Evolutionary conservation across 2,113 vertebrate genomes (phyloP), one percentile per base, ranked within the genome.

Genomic region (Gobio gobio): DNA sequence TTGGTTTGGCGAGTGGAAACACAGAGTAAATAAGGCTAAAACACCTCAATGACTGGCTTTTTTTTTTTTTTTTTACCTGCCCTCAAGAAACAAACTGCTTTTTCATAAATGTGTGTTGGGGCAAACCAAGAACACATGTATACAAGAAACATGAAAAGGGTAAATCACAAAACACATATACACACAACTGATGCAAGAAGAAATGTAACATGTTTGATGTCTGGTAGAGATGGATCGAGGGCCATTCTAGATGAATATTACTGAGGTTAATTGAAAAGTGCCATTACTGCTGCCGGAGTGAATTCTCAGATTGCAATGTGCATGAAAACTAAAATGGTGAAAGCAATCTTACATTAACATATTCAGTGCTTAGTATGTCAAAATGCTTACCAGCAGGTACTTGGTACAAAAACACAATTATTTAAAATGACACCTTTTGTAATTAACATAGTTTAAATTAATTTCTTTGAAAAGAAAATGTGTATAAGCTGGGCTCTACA

Each of bases 1-100:
- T 84, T 88, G 87, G 87, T 81, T 86, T 75, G 80, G 58, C 59
- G 84, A 86, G 68, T 64, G 36, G 80, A 75, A 82, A 83, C 66
- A 70, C 77, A 63, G 58, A 66, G 87, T 86, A 86, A 88, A 86
- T 63, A 76, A 73, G 56, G 75, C 54, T 64, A 78, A 75, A 85
- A 49, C 68, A 75, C 75, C 72, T 74, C 58, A 45, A 54, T 83
- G 33, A 74, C 43, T 66, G 24, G 80, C 43, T 78, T 56, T 64
- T 45, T 29, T 29, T 29, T 1, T 29, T 54, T 58, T 82, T 58
- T 83, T 59, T 10, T 26, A 49, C 36, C 9, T 88, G 73, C 70
- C 49, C 29, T 33, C 8, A n/a, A 59, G 73, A 73, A 58, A 45
- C n/a, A 56, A 59, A 63, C 43, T 10, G 7, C 18, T 64, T 81